These are phyloP conservation scores for Noctua fimbriata DNA, from an alignment of 2,888 invertebrate species.

Conservation along the genomic window DNA sequence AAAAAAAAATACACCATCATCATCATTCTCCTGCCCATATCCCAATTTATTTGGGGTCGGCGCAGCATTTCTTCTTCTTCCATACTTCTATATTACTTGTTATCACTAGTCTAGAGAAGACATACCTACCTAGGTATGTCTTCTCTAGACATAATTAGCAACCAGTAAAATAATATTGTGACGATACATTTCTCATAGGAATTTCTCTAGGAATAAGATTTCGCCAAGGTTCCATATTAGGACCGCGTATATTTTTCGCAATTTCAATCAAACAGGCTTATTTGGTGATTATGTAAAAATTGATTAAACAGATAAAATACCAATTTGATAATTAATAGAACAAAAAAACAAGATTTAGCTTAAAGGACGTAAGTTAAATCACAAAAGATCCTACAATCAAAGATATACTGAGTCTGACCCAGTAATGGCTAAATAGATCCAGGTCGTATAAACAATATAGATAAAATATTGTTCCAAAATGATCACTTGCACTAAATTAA, in stretches of 20 bases:
- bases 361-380: background rate
- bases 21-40: background rate
- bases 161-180: background rate
- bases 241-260: background rate
- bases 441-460: conserved; percentile 36
- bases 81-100: background rate
- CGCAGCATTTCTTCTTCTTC: background rate
- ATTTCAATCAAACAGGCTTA: background rate
- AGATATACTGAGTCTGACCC: conserved; percentile 1
- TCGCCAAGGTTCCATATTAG: background rate
- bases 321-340: background rate
- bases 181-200: background rate
- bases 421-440: conserved; percentile 31
- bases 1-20: background rate
- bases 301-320: background rate
- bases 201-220: background rate
- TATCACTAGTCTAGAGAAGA: too few relatives aligned
- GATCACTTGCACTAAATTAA: conserved; percentile 41
- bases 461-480: conserved; percentile 38
- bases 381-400: background rate
- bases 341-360: background rate
- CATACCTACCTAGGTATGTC: too few relatives aligned
- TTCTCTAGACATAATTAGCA: background rate
- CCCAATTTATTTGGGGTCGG: background rate
- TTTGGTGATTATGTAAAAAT: background rate